Percentiles rank a stretch among this genome's conserved stretches.
Conservation (phyloP, 2,113 vertebrate species). For the Manacus vitellinus region DNA sequence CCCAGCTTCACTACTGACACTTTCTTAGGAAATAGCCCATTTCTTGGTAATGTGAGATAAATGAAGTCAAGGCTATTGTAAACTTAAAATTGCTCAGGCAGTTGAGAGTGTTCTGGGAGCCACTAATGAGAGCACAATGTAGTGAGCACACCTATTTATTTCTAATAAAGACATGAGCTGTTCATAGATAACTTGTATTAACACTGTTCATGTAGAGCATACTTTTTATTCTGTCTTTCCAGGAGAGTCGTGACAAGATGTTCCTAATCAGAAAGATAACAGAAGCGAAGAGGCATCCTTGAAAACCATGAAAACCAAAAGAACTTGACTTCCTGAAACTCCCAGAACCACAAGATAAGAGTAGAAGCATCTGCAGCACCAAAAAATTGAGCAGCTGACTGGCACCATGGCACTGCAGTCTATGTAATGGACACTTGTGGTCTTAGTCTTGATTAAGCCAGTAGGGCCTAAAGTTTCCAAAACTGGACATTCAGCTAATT, state of each 20-base stretch:
- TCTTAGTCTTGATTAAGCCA: not conserved
- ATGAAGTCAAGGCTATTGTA: not conserved
- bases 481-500: not conserved
- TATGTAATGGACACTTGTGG: accelerated
- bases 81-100: not conserved
- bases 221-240: not conserved
- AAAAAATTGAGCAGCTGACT: not conserved
- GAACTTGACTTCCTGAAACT: not conserved
- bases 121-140: not conserved
- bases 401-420: not conserved
- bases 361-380: not conserved
- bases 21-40: not conserved
- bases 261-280: constrained; percentile 88
- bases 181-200: not conserved
- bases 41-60: not conserved
- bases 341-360: not conserved
- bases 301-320: not conserved
- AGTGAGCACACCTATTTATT: not conserved
- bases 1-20: not conserved
- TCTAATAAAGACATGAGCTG: not conserved
- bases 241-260: constrained; percentile 89
- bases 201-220: not conserved
- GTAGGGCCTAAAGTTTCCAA: not conserved
- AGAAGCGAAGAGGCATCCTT: constrained; percentile 76
- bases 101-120: not conserved